Conservation (phyloP, 2,797 vertebrate species). For the Pseudochaenichthys georgianus region DNA sequence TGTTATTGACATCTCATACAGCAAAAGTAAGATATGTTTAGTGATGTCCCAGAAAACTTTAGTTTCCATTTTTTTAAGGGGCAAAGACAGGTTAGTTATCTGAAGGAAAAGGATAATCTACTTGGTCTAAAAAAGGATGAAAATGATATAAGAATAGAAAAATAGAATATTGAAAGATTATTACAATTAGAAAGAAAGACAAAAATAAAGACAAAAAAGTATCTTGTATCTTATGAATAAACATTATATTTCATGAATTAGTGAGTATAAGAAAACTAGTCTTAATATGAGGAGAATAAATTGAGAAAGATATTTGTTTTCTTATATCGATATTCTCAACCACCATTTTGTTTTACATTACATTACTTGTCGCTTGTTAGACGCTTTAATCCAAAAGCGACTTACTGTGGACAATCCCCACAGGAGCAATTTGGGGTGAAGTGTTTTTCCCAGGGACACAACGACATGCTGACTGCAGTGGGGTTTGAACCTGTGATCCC, state of each 20-base stretch:
- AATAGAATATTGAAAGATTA: background rate
- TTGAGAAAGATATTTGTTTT: background rate
- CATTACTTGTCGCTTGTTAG: too few species aligned
- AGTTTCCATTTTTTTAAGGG: background rate
- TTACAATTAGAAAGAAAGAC: background rate
- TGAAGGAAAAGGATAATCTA: background rate
- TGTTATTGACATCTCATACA: background rate
- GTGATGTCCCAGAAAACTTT: background rate
- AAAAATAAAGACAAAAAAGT: background rate
- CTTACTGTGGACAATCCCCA: too few species aligned
- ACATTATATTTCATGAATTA: background rate
- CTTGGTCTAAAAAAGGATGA: background rate
- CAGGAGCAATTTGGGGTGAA: too few species aligned
- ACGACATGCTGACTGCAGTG: too few species aligned
- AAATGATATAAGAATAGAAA: background rate
- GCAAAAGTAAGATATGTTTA: background rate
- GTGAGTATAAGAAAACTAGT: background rate
- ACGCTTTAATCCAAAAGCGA: too few species aligned
- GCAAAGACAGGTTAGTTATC: background rate
- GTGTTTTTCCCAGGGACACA: too few species aligned
- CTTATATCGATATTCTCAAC: too few species aligned
- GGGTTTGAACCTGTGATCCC: too few species aligned
- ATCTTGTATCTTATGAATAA: background rate
- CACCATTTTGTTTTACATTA: background rate
- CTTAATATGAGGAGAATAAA: background rate